These are phyloP conservation scores for Istiophorus platypterus DNA, from an alignment of 2,113 vertebrate genomes.

Conservation along the genomic window DNA sequence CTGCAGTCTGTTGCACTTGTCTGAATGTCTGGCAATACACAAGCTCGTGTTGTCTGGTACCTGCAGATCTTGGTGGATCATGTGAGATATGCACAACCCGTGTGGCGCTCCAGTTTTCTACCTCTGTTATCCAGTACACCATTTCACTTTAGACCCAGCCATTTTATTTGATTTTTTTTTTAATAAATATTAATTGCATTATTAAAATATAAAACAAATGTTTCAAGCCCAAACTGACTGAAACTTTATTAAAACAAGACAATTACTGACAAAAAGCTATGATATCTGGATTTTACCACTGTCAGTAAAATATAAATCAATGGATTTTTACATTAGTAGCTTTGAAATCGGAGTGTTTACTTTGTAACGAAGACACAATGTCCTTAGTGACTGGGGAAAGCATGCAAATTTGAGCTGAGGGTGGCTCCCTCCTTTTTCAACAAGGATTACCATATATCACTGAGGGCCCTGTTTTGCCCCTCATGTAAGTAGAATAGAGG, in stretches of 20 bases:
- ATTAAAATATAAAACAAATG: background rate
- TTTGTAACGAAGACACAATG: background rate
- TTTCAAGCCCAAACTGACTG: background rate
- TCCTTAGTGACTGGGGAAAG: conserved; percentile 20
- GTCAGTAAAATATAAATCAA: background rate
- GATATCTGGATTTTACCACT: background rate
- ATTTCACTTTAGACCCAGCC: background rate
- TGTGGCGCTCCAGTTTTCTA: background rate
- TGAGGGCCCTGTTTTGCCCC: conserved; percentile 63
- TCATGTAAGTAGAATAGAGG: conserved; percentile 69
- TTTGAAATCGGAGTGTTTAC: background rate
- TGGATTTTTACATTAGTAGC: background rate
- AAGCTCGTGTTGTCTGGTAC: background rate
- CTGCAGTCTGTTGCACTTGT: background rate
- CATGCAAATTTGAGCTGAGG: conserved; percentile 46
- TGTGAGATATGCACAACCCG: background rate
- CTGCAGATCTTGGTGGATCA: background rate
- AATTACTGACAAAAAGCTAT: background rate
- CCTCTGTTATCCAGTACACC: background rate
- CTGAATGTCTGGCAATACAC: background rate
- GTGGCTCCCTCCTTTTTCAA: conserved; percentile 51
- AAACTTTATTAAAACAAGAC: background rate
- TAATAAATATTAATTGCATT: no score
- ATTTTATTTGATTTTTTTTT: background rate
- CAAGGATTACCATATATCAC: conserved; percentile 67